These are phyloP conservation scores for Stenolophus ochropezus DNA, from an alignment of 2,888 invertebrate genomes.

Conservation along the genomic window DNA sequence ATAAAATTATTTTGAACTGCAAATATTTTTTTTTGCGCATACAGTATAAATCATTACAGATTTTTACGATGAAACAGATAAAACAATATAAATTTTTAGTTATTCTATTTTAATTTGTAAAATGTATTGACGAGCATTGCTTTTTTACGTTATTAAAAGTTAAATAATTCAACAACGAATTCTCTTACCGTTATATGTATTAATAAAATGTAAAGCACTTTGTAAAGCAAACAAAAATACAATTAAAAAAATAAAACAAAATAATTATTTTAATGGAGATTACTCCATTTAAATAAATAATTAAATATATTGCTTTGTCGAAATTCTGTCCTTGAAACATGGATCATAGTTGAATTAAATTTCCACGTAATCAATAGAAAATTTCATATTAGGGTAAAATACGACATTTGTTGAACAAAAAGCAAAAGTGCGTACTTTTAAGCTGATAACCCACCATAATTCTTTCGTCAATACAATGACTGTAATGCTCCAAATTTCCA, in stretches of 20 bases:
- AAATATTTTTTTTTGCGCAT: background rate
- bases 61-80: background rate
- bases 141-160: too few species aligned
- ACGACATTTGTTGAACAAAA: slow-evolving; percentile 35
- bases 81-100: background rate
- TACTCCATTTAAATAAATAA: background rate
- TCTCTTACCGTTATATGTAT: too few species aligned
- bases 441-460: slow-evolving; percentile 33
- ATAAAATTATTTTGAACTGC: background rate
- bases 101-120: too few species aligned
- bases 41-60: background rate
- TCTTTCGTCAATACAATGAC: slow-evolving; percentile 42
- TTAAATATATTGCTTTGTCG: background rate
- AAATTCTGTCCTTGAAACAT: background rate
- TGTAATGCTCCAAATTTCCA: slow-evolving; percentile 39
- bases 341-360: slow-evolving; percentile 3
- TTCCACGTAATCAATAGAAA: slow-evolving; percentile 24
- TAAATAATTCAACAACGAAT: too few species aligned
- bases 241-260: slow-evolving; percentile 23
- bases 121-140: too few species aligned
- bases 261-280: slow-evolving; percentile 17
- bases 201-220: slow-evolving; percentile 20
- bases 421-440: slow-evolving; percentile 24
- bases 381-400: slow-evolving; percentile 41
- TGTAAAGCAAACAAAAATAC: background rate